Percentiles rank a stretch among this genome's conserved stretches.
Evolutionary conservation across 2,113 vertebrate genomes (phyloP).

Genomic region (Grus americana): DNA sequence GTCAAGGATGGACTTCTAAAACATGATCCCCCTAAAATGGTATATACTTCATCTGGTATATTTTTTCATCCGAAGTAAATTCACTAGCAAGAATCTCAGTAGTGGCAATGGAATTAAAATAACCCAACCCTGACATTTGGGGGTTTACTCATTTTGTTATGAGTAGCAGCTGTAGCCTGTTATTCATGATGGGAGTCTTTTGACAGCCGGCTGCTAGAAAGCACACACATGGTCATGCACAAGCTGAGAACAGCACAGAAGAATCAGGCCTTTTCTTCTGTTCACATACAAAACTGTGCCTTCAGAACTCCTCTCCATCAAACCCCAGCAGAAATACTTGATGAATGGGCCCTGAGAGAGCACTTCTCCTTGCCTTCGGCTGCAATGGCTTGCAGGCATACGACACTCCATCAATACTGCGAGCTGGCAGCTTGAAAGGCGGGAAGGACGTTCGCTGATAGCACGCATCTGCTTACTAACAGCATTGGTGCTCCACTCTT

Average conservation of each 20-base stretch:
- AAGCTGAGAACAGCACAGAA: background rate
- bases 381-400: constrained; percentile 65
- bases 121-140: background rate
- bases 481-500: constrained; percentile 31
- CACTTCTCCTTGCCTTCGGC: constrained; percentile 68
- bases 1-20: background rate
- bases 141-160: background rate
- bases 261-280: background rate
- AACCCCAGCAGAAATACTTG: constrained; percentile 58
- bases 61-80: constrained; percentile 9
- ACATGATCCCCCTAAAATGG: background rate
- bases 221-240: background rate
- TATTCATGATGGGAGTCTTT: constrained; percentile 1
- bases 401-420: constrained; percentile 64
- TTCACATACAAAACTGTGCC: constrained; percentile 29
- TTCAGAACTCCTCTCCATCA: constrained; percentile 66
- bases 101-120: constrained; percentile 2
- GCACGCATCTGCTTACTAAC: constrained; percentile 73
- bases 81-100: background rate
- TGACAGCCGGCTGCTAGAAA: constrained; percentile 12
- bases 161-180: constrained; percentile 53
- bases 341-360: constrained; percentile 71
- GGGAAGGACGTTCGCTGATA: constrained; percentile 50
- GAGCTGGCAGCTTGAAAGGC: constrained; percentile 71
- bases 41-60: background rate